Conservation (phyloP, 2,888 invertebrate species). For the Nephrocerus scutellatus region DNA sequence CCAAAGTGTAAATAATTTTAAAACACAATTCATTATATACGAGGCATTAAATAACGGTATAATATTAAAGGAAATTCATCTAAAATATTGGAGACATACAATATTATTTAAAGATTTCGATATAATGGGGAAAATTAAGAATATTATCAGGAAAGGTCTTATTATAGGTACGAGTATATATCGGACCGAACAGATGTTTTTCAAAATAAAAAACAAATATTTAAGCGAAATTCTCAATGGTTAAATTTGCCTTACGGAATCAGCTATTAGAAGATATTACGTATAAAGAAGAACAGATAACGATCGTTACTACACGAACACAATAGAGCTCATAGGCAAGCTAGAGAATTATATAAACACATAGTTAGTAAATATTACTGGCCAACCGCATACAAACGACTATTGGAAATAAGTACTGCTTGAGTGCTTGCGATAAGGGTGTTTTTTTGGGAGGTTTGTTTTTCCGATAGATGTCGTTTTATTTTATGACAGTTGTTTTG, state of each 20-base stretch:
- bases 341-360: slow-evolving; percentile 5
- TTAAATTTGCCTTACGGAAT: no score
- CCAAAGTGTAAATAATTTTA: slow-evolving; percentile 7
- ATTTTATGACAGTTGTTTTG: no score
- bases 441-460: no score
- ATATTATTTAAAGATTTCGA: slow-evolving; percentile 6
- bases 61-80: slow-evolving; percentile 4
- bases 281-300: slow-evolving; percentile 5
- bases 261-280: slow-evolving; percentile 1
- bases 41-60: slow-evolving; percentile 2
- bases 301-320: background rate
- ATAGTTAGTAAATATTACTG: slow-evolving; percentile 8
- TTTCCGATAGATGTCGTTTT: no score
- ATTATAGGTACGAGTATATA: slow-evolving; percentile 2
- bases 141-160: slow-evolving; percentile 1
- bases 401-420: slow-evolving; percentile 1
- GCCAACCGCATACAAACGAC: slow-evolving; percentile 4
- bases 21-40: background rate
- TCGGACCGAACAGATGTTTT: slow-evolving; percentile 3
- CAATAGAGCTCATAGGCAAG: slow-evolving; percentile 8
- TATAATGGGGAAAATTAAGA: slow-evolving; percentile 3
- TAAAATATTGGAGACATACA: slow-evolving; percentile 7
- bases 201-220: slow-evolving; percentile 2
- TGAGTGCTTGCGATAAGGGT: slow-evolving; percentile 4
- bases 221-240: slow-evolving; percentile 2